phyloP scores from a whole-genome alignment of 2,888 invertebrate genomes.

The Crocallis elinguaria region DNA sequence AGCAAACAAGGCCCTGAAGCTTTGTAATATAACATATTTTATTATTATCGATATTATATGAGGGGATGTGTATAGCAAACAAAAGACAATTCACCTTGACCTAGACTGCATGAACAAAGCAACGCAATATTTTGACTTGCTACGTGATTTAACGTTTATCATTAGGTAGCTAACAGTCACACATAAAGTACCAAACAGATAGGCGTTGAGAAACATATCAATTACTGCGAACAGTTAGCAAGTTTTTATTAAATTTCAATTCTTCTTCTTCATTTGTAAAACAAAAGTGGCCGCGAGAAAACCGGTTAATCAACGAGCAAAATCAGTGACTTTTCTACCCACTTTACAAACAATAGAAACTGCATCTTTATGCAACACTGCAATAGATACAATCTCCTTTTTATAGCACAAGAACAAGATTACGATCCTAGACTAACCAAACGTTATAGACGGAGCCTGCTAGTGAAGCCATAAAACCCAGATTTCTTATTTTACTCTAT shows the following conservation, averaged over 20 bases:
- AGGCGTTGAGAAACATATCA: constrained; percentile 7
- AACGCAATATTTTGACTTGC: not conserved
- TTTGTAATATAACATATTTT: not conserved
- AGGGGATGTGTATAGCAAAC: too few species aligned
- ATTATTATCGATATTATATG: too few species aligned
- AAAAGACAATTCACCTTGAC: constrained; percentile 12
- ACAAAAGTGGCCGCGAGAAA: constrained; percentile 15
- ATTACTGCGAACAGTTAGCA: constrained; percentile 4
- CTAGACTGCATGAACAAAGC: constrained; percentile 7
- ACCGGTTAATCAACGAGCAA: constrained; percentile 25
- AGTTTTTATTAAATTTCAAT: not conserved
- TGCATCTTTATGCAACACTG: constrained; percentile 35
- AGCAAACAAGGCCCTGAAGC: not conserved
- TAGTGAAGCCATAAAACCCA: too few species aligned
- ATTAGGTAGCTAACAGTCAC: constrained; percentile 7
- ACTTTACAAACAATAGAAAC: constrained; percentile 38
- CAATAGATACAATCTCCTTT: constrained; percentile 32
- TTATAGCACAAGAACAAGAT: constrained; percentile 35
- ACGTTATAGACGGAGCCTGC: too few species aligned
- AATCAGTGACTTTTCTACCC: constrained; percentile 16
- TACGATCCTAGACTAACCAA: too few species aligned
- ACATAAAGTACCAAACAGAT: not conserved
- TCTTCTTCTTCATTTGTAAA: too few species aligned
- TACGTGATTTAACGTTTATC: constrained; percentile 21
- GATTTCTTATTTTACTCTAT: too few species aligned